Conservation (phyloP, 2,113 vertebrate species). For the Chionis minor region DNA sequence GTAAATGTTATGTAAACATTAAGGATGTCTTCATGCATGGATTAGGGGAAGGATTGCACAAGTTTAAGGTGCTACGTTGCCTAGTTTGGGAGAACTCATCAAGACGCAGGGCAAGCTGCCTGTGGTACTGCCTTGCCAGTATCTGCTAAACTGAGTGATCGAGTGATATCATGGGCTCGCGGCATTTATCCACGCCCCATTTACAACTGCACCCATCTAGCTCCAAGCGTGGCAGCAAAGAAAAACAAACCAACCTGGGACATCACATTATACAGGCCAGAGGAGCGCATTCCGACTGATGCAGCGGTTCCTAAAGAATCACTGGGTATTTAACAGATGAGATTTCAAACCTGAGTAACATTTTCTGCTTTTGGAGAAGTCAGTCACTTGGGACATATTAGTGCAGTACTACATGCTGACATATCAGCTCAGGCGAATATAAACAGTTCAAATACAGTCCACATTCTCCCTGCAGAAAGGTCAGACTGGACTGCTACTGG, state of each 20-base stretch:
- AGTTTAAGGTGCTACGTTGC: neutral
- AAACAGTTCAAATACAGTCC: neutral
- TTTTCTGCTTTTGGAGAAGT: neutral
- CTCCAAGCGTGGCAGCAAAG: neutral
- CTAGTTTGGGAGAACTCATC: neutral
- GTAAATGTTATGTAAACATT: neutral
- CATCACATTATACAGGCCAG: rapidly evolving
- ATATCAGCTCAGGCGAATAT: neutral
- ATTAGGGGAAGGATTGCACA: neutral
- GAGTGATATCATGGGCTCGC: rapidly evolving
- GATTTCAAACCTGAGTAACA: neutral
- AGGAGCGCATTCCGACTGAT: neutral
- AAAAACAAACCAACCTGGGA: neutral
- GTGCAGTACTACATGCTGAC: neutral
- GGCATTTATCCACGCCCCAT: neutral
- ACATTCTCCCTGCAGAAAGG: neutral
- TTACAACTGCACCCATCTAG: neutral
- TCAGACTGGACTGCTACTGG: neutral
- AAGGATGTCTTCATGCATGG: neutral
- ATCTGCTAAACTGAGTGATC: neutral
- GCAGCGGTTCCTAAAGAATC: neutral
- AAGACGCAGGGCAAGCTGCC: neutral
- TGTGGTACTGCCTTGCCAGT: neutral
- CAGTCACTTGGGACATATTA: neutral
- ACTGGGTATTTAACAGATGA: neutral